A percentile compares a stretch with the other conserved stretches of the same genome.
These are phyloP conservation scores for Chrysomallon squamiferum DNA, from an alignment of 1,140 invertebrate species.

Conservation along the genomic window DNA sequence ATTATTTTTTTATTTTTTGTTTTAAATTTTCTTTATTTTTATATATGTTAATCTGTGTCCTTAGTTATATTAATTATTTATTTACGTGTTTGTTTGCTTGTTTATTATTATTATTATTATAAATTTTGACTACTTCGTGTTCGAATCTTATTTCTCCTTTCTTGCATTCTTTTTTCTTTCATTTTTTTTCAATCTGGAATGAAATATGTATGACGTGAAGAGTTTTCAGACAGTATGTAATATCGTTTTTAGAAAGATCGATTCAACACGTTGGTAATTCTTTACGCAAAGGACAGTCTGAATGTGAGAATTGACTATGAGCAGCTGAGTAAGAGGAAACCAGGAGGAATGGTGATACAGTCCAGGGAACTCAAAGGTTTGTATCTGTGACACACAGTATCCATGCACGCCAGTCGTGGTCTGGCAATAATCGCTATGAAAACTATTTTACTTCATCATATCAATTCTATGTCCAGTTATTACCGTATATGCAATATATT, in stretches of 20 bases:
- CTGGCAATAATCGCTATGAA: background rate
- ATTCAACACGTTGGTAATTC: slow-evolving; percentile 1
- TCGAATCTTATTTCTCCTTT: no score
- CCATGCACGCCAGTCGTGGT: background rate
- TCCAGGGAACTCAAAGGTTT: background rate
- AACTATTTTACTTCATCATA: background rate
- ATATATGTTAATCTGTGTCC: no score
- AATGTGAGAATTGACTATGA: slow-evolving; percentile 1
- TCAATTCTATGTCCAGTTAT: background rate
- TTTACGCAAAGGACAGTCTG: background rate
- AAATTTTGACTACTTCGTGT: no score
- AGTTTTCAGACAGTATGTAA: no score
- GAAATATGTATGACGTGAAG: background rate
- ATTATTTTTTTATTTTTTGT: background rate
- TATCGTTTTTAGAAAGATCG: background rate
- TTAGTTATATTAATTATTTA: no score
- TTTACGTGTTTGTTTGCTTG: no score
- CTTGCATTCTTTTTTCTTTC: no score
- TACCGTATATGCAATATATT: background rate
- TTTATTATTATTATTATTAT: no score
- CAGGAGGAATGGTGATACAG: background rate
- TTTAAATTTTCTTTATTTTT: no score
- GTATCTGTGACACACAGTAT: background rate
- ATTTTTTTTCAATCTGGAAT: background rate
- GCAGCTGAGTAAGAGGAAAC: background rate